A percentile compares a stretch with the other conserved stretches of the same genome.
phyloP scores from a whole-genome alignment of 2,113 vertebrate species.

The Gracilinanus agilis region DNA sequence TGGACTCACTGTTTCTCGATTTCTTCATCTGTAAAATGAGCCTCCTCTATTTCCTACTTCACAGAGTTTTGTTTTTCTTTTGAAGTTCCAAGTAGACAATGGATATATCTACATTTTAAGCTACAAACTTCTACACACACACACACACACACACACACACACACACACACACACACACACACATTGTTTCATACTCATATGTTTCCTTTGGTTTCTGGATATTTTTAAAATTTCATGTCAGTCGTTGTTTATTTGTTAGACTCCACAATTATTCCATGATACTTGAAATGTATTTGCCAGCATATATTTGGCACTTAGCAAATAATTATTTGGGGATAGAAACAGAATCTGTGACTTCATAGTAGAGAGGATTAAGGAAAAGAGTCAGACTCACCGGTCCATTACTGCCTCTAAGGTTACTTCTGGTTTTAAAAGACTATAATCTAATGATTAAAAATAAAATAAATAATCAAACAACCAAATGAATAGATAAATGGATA shows the following conservation, averaged over 20 bases:
- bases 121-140: not conserved
- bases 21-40: not conserved
- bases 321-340: not conserved
- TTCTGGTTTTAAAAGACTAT: constrained; percentile 18
- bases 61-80: not conserved
- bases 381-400: not conserved
- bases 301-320: not conserved
- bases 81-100: not conserved
- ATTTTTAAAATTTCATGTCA: not conserved
- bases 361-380: not conserved
- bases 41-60: not conserved
- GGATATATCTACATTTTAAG: not conserved
- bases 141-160: not conserved
- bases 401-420: not conserved
- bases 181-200: not conserved
- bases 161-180: not conserved
- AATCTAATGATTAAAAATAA: constrained; percentile 43
- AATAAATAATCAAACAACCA: not conserved
- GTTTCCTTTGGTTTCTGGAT: not conserved
- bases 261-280: not conserved
- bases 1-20: not conserved
- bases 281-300: not conserved
- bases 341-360: not conserved
- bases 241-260: not conserved
- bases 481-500: not conserved